Evolutionary conservation across 2,888 invertebrate genomes (phyloP), one percentile per base, ranked within the genome.

Genomic region (Chesias legatella): DNA sequence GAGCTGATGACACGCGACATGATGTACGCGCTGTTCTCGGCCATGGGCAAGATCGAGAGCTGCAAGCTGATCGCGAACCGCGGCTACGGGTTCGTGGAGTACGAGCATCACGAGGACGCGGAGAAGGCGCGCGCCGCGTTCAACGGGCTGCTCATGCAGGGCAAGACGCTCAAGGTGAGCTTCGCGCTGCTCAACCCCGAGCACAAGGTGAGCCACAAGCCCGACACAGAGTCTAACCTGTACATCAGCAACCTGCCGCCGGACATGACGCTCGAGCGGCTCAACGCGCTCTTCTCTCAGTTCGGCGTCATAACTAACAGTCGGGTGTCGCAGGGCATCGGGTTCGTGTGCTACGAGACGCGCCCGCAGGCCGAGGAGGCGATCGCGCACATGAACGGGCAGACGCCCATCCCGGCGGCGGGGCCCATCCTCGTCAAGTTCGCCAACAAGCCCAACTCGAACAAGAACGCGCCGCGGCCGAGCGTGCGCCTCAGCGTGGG

Each of bases 21-120:
- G 86, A 89, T 89, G 88, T 89, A 88, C 64, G 86, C 89, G 57
- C 73, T 88, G 52, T 89, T 89, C 73, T 88, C 88, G 33, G 88
- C 88, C 23, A 88, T 88, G 84, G 89, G 89, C 50, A 88, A 88
- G 60, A 88, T 89, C 50, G 88, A 88, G 62, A 88, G 88, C 58
- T 88, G 89, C 60, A 88, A 88, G 53, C 72, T 89, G 31, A 88
- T 88, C 53, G 86, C 88, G 7, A 88, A 89, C 64, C 73, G 88
- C 44, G 89, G 89, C 17, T 89, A 89, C 64, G 89, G 89, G 7
- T 89, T 89, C 59, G 88, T 89, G 32, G 89, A 89, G 56, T 89
- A 84, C 60, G 84, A 86, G 53, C 82, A 80, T 60, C 84, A 85
- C 71, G 88, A 89, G 78, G 88, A 89, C 68, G 89, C 89, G 1